Evolutionary conservation across 2,888 invertebrate genomes (phyloP).

Genomic region (Augochlorella aurata): DNA sequence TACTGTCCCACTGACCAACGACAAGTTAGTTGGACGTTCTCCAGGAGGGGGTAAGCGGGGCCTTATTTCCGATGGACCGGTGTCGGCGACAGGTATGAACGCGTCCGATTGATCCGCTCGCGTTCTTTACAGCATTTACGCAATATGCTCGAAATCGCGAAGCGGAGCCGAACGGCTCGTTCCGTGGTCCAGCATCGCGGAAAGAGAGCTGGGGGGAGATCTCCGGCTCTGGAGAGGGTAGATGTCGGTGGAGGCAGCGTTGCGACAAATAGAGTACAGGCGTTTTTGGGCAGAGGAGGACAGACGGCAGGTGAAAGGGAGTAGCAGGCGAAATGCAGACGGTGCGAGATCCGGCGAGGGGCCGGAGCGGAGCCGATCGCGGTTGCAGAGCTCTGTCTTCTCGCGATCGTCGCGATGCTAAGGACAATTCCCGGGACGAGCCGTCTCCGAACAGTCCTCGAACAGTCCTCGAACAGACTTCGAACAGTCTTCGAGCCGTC

Average conservation of each 20-base stretch:
- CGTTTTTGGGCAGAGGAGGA: slow-evolving; percentile 25
- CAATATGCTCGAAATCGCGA: slow-evolving; percentile 23
- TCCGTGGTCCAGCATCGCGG: background rate
- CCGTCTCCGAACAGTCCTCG: background rate
- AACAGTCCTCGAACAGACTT: too few relatives aligned
- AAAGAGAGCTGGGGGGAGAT: slow-evolving; percentile 39
- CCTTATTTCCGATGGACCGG: background rate
- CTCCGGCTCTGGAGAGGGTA: slow-evolving; percentile 16
- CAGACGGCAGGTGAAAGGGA: slow-evolving; percentile 63
- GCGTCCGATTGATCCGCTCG: slow-evolving; percentile 24
- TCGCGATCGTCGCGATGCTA: slow-evolving; percentile 44
- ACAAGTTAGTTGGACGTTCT: too few relatives aligned
- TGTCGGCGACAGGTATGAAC: background rate
- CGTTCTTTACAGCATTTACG: slow-evolving; percentile 30
- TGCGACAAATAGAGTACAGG: background rate
- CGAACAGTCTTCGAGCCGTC: background rate
- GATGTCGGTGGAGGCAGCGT: slow-evolving; percentile 15
- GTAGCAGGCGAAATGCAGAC: slow-evolving; percentile 57
- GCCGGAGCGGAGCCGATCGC: slow-evolving; percentile 56
- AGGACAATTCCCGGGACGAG: slow-evolving; percentile 31
- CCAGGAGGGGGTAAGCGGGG: too few relatives aligned
- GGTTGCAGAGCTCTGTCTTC: slow-evolving; percentile 44
- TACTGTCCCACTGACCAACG: too few relatives aligned
- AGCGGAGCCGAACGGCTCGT: background rate
- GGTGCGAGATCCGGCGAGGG: slow-evolving; percentile 58